Base-by-base conservation (phyloP, 2,797 vertebrate genomes). In the Pipistrellus nathusii region DNA sequence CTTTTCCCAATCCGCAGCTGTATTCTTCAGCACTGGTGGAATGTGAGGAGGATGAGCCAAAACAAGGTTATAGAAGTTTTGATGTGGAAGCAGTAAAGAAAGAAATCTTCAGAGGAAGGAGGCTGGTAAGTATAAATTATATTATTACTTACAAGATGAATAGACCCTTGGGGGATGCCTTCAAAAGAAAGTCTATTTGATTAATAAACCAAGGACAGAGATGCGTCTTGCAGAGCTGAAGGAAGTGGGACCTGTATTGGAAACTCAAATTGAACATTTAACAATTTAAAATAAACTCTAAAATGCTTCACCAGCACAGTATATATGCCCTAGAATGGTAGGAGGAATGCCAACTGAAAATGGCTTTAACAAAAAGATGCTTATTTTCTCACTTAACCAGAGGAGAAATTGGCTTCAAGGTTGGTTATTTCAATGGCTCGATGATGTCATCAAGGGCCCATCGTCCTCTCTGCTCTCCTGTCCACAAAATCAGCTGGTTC, bases 1-100 rank as follows among this genome's bases (percentile, higher is more conserved):
- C 96, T 96, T 90, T 71, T 4, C 62, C n/a, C 35, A 88, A 64
- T 95, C 41, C 97, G 23, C 64, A 98, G 98, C 95, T 98, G 30
- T 98, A 97, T 97, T 98, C 98, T 89, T 98, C 98, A 20, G 98
- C 96, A 93, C 98, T 98, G 94, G 97, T 98, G 92, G 98, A 98
- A 97, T 97, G 95, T 95, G 98, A 98, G 66, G 96, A 96, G 51
- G 82, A 93, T 27, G 97, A 97, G 35, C 23, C 95, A 64, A 13
- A 27, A 17, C 98, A 97, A 53, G 9, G 59, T 38, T 93, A 95
- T 76, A 84, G 97, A 93, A 98, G 96, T 72, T 98, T 98, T 96
- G 97, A 98, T 87, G 98, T 98, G 94, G 57, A 96, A 51, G 98
- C 98, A 6, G 98, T 98, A 64, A 72, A 97, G 84, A 98, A 96